A percentile compares a stretch with the other conserved stretches of the same genome.
Conservation (phyloP, 2,113 vertebrate genomes). For the Anser brachyrhynchus region DNA sequence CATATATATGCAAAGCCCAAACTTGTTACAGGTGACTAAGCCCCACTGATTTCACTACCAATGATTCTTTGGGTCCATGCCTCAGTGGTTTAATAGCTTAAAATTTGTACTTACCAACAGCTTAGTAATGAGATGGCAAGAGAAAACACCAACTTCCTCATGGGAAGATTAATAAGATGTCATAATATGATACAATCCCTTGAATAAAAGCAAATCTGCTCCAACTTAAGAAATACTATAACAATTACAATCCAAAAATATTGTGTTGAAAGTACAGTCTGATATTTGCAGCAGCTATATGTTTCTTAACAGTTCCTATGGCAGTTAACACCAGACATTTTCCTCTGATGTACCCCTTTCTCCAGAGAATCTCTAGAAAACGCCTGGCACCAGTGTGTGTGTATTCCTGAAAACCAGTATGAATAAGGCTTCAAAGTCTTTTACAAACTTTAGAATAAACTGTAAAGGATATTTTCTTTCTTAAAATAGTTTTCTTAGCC, state of each 20-base stretch:
- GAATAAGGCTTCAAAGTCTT: neutral
- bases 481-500: neutral
- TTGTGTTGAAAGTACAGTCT: neutral
- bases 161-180: neutral
- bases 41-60: neutral
- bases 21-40: rapidly evolving
- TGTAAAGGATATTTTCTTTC: neutral
- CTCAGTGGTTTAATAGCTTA: neutral
- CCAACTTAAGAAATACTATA: neutral
- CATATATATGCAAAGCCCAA: neutral
- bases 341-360: neutral
- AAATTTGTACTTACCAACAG: neutral
- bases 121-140: neutral
- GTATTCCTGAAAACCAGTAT: neutral
- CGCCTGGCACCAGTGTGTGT: rapidly evolving
- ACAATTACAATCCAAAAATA: neutral
- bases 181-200: neutral
- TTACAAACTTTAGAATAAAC: neutral
- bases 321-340: neutral
- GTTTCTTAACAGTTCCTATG: neutral
- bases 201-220: neutral
- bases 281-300: neutral
- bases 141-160: neutral
- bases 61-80: neutral
- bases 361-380: neutral